These are phyloP conservation scores for Thera britannica DNA, from an alignment of 2,888 invertebrate genomes.

Conservation along the genomic window DNA sequence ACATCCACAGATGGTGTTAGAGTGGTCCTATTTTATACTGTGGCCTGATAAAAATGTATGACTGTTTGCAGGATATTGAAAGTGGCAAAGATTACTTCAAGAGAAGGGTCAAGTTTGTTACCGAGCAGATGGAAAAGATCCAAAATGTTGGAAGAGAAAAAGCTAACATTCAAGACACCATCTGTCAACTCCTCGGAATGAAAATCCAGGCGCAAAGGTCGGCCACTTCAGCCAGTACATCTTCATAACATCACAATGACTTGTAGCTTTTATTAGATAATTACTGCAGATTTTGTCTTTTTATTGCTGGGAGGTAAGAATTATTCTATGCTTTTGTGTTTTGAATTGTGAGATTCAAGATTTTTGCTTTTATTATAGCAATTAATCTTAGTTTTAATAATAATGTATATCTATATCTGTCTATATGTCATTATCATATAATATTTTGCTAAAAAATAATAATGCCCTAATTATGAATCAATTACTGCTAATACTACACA, in stretches of 20 bases:
- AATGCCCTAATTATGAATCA: background rate
- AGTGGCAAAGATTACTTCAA: slow-evolving; percentile 96
- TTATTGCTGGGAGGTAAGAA: background rate
- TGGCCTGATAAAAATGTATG: background rate
- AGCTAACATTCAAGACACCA: slow-evolving; percentile 84
- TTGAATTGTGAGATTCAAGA: background rate
- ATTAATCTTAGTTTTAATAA: background rate
- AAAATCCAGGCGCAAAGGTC: slow-evolving; percentile 72
- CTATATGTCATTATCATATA: background rate
- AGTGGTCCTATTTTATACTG: background rate
- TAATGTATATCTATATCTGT: background rate
- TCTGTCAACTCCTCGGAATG: slow-evolving; percentile 89
- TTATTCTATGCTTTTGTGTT: slow-evolving; percentile 10
- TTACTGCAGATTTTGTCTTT: slow-evolving; percentile 2
- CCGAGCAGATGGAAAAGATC: slow-evolving; percentile 97
- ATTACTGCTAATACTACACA: background rate
- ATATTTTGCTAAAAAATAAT: background rate
- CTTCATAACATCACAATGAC: slow-evolving; percentile 37
- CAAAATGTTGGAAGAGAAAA: slow-evolving; percentile 93
- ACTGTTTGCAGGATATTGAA: slow-evolving; percentile 86
- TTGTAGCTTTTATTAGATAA: slow-evolving; percentile 5
- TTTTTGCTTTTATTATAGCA: background rate
- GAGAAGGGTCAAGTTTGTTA: slow-evolving; percentile 94
- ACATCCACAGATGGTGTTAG: too few relatives aligned
- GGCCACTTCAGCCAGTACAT: slow-evolving; percentile 26